Evolutionary conservation across 2,888 invertebrate genomes (phyloP), one percentile per base, ranked within the genome.

Genomic region (Oligia fasciuncula): DNA sequence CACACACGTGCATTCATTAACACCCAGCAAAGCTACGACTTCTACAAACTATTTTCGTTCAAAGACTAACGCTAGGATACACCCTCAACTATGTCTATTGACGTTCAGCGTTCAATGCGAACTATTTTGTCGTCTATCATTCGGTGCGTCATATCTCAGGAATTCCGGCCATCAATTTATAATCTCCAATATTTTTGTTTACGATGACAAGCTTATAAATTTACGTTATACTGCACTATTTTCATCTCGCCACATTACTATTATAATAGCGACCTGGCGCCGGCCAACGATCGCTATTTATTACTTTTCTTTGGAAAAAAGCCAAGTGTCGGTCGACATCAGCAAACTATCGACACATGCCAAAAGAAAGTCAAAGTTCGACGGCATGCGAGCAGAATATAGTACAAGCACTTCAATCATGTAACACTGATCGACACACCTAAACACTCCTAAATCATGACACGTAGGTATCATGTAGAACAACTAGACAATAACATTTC

Each of bases 291-390:
- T 92, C 89, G 93, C 94, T 95, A 94, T 96, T 95, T 96, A 94
- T 96, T 94, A 93, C 94, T 92, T 93, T 94, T 94, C 90, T 90
- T 94, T 96, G 96, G 96, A 94, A 77, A 71, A 43, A 71, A 82
- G 95, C 96, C 96, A 96, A 94, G 87, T 90, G 90, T 90, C 91
- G 92, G 88, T 93, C 92, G 91, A 92, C 91, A 92, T 91, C 91
- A 90, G 90, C 88, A 87, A 91, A 91, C 89, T 91, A 91, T 93
- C 92, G 93, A 93, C 91, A 93, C 91, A 92, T 93, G 94, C 95
- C 94, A 94, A 93, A 94, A 94, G 94, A 96, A 96, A 96, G 95
- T 94, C 95, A 94, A 95, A 95, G 95, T 96, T 96, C 95, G 95
- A 94, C 93, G 94, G 94, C 94, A 93, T 93, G 89, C 86, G 80